Evolutionary conservation across 92 coral and sea anemone species (phyloP).

Genomic region (Bergia sp.): DNA sequence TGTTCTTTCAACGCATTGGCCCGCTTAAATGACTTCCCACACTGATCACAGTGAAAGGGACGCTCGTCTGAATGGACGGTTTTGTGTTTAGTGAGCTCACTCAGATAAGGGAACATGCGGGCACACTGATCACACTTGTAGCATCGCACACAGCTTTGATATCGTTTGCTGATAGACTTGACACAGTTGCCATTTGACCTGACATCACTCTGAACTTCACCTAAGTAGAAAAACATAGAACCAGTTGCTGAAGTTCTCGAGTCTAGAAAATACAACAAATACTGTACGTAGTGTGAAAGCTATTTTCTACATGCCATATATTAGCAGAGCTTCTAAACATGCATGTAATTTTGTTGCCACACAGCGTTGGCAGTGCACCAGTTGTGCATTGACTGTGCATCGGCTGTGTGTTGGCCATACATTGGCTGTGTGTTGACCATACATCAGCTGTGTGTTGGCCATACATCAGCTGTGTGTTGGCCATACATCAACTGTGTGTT

Average conservation of each 20-base stretch:
- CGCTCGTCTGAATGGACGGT: conserved; percentile 18
- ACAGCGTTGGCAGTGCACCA: too few relatives aligned
- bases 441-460: too few relatives aligned
- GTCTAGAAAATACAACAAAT: too few relatives aligned
- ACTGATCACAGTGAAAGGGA: conserved; percentile 18
- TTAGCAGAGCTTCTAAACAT: too few relatives aligned
- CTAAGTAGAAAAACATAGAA: not conserved
- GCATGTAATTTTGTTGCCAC: too few relatives aligned
- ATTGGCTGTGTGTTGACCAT: too few relatives aligned
- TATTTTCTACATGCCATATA: too few relatives aligned
- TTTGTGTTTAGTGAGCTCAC: not conserved
- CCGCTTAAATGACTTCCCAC: conserved; percentile 1
- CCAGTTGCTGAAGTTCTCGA: not conserved
- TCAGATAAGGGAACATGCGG: not conserved
- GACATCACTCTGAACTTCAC: not conserved
- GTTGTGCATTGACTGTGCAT: too few relatives aligned
- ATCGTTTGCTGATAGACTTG: not conserved
- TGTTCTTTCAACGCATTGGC: conserved; percentile 1
- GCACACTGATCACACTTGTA: not conserved
- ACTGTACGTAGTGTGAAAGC: too few relatives aligned
- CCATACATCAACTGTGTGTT: too few relatives aligned
- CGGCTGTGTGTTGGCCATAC: too few relatives aligned
- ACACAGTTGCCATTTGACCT: not conserved
- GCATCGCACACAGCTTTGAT: not conserved
- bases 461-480: too few relatives aligned